A percentile compares a stretch with the other conserved stretches of the same genome.
These are phyloP conservation scores for Magallana ariakensis DNA, from an alignment of 1,140 invertebrate species.

Conservation along the genomic window DNA sequence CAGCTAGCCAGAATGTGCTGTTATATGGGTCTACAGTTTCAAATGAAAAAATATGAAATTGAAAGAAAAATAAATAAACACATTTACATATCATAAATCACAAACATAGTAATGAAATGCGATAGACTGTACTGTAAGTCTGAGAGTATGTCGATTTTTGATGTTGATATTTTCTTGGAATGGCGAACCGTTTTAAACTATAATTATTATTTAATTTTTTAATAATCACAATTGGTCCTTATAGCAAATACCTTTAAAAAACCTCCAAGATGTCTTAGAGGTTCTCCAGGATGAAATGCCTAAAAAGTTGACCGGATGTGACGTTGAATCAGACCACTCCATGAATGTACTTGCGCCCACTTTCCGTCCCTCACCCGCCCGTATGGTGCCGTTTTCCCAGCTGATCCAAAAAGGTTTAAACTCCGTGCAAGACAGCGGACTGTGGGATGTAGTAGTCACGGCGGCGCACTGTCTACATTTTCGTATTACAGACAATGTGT, in stretches of 20 bases:
- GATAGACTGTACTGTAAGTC: too few species aligned
- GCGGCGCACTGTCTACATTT: neutral
- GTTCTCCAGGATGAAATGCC: neutral
- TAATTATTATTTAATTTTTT: neutral
- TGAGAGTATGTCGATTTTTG: too few species aligned
- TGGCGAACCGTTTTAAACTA: too few species aligned
- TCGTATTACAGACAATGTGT: neutral
- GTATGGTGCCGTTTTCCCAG: slow-evolving; percentile 7
- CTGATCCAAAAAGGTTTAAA: slow-evolving; percentile 5
- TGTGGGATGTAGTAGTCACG: neutral
- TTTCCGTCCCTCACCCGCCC: neutral
- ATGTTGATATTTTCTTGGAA: neutral
- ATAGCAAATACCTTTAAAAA: too few species aligned
- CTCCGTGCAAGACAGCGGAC: neutral
- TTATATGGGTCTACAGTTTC: neutral
- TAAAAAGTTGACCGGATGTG: slow-evolving; percentile 23
- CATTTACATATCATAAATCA: too few species aligned
- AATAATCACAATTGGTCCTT: too few species aligned
- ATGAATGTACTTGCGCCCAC: neutral
- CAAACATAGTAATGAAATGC: too few species aligned
- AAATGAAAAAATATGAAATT: too few species aligned
- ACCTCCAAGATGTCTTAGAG: too few species aligned
- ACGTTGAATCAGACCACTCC: slow-evolving; percentile 9
- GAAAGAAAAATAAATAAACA: too few species aligned
- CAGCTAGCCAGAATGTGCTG: slow-evolving; percentile 54